Evolutionary conservation across 2,888 invertebrate genomes (phyloP).

Genomic region (Heliconius erato): DNA sequence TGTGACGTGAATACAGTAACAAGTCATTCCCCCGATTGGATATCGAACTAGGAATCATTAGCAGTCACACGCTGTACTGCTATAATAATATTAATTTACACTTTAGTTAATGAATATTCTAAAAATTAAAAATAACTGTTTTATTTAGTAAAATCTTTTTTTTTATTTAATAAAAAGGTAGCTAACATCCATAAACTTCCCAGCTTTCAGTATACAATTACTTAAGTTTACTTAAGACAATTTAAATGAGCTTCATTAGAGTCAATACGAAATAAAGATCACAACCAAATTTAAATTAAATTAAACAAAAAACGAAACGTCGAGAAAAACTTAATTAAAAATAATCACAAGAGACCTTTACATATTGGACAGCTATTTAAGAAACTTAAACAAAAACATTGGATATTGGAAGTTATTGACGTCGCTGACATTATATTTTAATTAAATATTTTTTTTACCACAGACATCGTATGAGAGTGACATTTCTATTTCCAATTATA

Average conservation of each 20-base stretch:
- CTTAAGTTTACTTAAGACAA: background rate
- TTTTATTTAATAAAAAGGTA: background rate
- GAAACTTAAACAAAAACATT: conserved; percentile 8
- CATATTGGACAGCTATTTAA: background rate
- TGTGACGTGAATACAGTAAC: too few relatives aligned
- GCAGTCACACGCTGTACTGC: background rate
- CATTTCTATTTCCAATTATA: background rate
- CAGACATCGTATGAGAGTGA: background rate
- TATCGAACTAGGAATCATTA: background rate
- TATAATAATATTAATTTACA: background rate
- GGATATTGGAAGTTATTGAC: background rate
- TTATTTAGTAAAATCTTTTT: background rate
- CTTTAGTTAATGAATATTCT: background rate
- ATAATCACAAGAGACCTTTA: conserved; percentile 5
- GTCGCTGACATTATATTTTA: background rate
- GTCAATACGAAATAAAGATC: background rate
- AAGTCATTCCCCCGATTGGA: background rate
- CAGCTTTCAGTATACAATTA: background rate
- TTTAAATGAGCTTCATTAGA: background rate
- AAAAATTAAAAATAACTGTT: background rate
- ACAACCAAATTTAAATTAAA: background rate
- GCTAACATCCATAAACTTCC: background rate
- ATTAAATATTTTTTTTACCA: background rate
- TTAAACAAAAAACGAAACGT: background rate
- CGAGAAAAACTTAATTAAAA: conserved; percentile 17